These are phyloP conservation scores for Polyommatus icarus DNA, from an alignment of 2,888 invertebrate genomes.

Conservation along the genomic window DNA sequence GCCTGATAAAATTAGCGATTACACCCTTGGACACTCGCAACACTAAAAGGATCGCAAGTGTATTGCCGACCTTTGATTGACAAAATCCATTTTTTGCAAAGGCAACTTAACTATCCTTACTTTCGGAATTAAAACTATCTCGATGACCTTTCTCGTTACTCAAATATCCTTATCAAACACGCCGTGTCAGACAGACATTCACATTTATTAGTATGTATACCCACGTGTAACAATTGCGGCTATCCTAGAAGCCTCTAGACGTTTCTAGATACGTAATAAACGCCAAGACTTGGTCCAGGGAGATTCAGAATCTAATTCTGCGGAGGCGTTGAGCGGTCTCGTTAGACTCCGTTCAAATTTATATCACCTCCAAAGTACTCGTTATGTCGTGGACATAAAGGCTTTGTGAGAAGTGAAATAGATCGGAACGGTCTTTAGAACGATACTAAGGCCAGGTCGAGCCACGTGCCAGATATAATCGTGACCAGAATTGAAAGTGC, in stretches of 20 bases:
- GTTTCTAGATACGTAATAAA: neutral
- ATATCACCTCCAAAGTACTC: neutral
- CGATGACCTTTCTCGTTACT: too few species aligned
- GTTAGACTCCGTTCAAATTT: neutral
- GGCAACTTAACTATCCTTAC: too few species aligned
- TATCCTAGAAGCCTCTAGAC: neutral
- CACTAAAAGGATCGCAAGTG: too few species aligned
- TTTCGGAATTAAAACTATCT: too few species aligned
- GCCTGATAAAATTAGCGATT: too few species aligned
- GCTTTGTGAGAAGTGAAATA: neutral
- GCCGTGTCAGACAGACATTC: too few species aligned
- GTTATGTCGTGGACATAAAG: neutral
- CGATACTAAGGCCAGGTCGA: constrained; percentile 14
- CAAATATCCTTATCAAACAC: too few species aligned
- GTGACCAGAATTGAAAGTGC: constrained; percentile 16
- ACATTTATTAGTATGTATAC: too few species aligned
- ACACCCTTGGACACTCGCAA: too few species aligned
- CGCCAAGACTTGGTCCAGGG: constrained; percentile 10
- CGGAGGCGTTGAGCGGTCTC: constrained; percentile 18
- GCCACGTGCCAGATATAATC: constrained; percentile 1
- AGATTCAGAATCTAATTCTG: constrained; percentile 7
- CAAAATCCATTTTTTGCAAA: too few species aligned
- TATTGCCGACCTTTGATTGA: too few species aligned
- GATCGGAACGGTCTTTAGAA: neutral
- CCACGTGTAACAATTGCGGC: neutral